phyloP scores from a whole-genome alignment of 2,888 invertebrate species.

The Hydropsyche betteni region DNA sequence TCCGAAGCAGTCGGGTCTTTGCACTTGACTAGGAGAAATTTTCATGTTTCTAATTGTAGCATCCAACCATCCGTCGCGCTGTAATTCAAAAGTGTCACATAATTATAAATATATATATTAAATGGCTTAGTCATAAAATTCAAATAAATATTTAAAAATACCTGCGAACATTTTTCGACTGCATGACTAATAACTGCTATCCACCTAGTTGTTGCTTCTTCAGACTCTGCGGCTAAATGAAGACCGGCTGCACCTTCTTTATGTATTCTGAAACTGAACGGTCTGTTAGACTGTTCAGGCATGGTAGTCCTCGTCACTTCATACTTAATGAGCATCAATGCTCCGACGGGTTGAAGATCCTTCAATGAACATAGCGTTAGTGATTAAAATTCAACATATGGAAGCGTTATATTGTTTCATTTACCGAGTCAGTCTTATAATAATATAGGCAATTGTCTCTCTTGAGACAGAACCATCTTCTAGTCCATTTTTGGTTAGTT shows the following conservation, averaged over 20 bases:
- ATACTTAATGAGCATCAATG: constrained; percentile 86
- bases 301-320: constrained; percentile 69
- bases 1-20: constrained; percentile 92
- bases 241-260: constrained; percentile 76
- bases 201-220: constrained; percentile 79
- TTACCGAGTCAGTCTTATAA: constrained; percentile 90
- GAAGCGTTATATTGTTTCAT: constrained; percentile 54
- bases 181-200: constrained; percentile 80
- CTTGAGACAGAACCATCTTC: constrained; percentile 90
- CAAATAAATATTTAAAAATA: constrained; percentile 53
- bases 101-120: not conserved
- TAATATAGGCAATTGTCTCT: constrained; percentile 94
- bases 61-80: constrained; percentile 66
- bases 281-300: constrained; percentile 72
- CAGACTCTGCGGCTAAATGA: constrained; percentile 82
- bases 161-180: constrained; percentile 77
- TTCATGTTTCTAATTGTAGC: constrained; percentile 82
- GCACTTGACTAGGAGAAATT: constrained; percentile 80
- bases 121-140: no score
- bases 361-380: constrained; percentile 55
- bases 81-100: constrained; percentile 49
- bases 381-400: constrained; percentile 3
- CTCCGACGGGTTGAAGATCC: constrained; percentile 90
- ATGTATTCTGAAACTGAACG: constrained; percentile 76
- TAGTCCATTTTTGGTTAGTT: constrained; percentile 74